phyloP scores from a whole-genome alignment of 2,797 vertebrate species.

The Lepus oiostolus region DNA sequence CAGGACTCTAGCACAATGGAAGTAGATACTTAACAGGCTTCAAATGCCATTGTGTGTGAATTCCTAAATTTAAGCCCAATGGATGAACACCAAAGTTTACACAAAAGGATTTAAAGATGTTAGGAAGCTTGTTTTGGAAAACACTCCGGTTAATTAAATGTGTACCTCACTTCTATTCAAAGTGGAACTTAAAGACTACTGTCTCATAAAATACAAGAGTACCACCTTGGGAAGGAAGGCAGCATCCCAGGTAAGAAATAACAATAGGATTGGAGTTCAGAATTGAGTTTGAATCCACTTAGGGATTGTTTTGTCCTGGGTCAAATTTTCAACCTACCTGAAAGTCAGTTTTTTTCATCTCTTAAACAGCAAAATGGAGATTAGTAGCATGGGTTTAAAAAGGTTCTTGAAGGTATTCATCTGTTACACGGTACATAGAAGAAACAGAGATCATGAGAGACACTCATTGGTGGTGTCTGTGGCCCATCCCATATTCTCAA shows the following conservation, averaged over 20 bases:
- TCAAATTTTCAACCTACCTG: not conserved
- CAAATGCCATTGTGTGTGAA: not conserved
- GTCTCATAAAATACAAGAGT: not conserved
- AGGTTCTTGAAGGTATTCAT: not conserved
- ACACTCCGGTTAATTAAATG: not conserved
- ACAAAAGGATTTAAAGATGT: not conserved
- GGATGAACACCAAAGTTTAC: not conserved
- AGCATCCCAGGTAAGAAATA: not conserved
- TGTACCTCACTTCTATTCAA: not conserved
- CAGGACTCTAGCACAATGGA: not conserved
- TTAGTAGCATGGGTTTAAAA: not conserved
- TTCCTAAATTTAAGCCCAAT: not conserved
- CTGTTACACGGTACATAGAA: not conserved
- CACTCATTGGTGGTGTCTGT: too few relatives aligned
- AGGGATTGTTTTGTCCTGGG: not conserved
- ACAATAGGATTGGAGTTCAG: not conserved
- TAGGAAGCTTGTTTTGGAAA: conserved; percentile 5
- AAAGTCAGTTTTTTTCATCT: not conserved
- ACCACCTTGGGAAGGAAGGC: not conserved
- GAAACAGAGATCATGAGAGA: not conserved
- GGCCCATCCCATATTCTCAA: too few relatives aligned
- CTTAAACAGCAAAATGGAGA: not conserved
- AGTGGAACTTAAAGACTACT: not conserved
- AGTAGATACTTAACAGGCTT: not conserved
- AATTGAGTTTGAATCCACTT: not conserved